These are phyloP conservation scores for Myotis pilosus DNA, from an alignment of 2,797 vertebrate genomes.

Conservation along the genomic window DNA sequence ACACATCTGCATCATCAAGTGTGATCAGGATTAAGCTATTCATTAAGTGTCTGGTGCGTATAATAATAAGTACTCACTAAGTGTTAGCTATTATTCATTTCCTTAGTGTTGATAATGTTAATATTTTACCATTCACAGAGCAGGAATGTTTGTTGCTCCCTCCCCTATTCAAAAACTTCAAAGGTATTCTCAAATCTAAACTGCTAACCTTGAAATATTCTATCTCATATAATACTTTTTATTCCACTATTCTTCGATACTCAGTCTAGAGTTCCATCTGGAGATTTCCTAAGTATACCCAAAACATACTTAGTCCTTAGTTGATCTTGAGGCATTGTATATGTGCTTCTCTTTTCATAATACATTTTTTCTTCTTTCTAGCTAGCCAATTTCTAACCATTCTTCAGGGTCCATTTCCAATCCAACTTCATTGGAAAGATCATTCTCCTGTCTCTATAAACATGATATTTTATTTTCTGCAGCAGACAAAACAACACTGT, in stretches of 20 bases:
- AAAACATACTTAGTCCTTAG: neutral
- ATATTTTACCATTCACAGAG: neutral
- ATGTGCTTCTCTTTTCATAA: neutral
- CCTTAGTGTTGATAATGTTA: neutral
- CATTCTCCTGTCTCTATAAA: neutral
- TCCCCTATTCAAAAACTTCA: neutral
- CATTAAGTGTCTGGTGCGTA: neutral
- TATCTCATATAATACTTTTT: neutral
- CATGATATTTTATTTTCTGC: neutral
- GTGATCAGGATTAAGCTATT: neutral
- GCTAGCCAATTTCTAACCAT: neutral
- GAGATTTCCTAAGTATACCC: neutral
- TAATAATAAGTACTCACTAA: neutral
- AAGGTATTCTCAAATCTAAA: neutral
- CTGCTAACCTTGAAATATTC: neutral
- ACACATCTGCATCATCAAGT: neutral
- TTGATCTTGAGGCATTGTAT: neutral
- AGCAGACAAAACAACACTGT: neutral
- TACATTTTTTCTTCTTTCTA: neutral
- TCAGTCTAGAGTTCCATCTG: neutral
- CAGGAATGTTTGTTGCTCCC: neutral
- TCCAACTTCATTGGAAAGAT: neutral
- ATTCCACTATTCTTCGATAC: neutral
- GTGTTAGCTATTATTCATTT: neutral
- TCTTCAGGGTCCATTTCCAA: neutral